Evolutionary conservation across 2,797 vertebrate species (phyloP).

Genomic region (Hirundo rustica): DNA sequence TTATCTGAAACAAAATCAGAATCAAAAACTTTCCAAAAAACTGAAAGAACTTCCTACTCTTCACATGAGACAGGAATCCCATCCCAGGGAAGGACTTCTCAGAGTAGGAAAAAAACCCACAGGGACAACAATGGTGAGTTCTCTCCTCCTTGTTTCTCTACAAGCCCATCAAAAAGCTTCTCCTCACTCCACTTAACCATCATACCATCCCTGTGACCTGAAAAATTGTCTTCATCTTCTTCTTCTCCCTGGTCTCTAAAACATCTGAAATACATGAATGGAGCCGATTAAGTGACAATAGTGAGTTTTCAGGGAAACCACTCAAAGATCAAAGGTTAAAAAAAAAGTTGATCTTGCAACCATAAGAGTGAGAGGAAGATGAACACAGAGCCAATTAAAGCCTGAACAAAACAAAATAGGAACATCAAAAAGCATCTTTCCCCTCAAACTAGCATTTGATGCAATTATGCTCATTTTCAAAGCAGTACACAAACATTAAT

Average conservation of each 20-base stretch:
- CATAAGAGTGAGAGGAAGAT: background rate
- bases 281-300: background rate
- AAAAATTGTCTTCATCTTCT: background rate
- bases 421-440: constrained; percentile 5
- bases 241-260: background rate
- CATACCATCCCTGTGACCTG: background rate
- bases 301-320: background rate
- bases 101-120: background rate
- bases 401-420: background rate
- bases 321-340: background rate
- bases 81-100: background rate
- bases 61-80: background rate
- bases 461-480: background rate
- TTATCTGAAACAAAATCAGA: background rate
- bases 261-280: background rate
- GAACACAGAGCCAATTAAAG: background rate
- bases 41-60: background rate
- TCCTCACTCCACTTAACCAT: background rate
- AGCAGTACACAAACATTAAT: background rate
- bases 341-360: background rate
- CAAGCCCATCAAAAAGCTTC: background rate
- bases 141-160: background rate
- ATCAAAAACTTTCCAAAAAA: background rate
- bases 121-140: background rate
- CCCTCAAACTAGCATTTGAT: background rate